phyloP scores from a whole-genome alignment of 2,113 vertebrate genomes.

The Daphoenositta chrysoptera region DNA sequence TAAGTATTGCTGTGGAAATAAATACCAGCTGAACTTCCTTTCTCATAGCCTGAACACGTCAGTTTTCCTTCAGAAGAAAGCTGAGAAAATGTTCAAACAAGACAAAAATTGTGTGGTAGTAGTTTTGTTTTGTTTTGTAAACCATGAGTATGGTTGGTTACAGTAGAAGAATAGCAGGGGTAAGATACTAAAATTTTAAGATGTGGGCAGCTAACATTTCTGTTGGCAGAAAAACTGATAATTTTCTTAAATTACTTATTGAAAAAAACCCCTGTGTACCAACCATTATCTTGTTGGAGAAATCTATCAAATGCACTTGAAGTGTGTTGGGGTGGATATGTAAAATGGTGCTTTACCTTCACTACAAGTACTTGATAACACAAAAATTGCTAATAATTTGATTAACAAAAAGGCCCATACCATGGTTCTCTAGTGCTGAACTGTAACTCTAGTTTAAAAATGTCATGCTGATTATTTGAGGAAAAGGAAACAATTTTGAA shows the following conservation, averaged over 20 bases:
- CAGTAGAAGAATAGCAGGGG: neutral
- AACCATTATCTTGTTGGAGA: neutral
- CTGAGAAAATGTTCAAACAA: neutral
- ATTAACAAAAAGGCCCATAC: neutral
- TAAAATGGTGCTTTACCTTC: neutral
- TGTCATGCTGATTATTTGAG: neutral
- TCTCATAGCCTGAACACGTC: neutral
- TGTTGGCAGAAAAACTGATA: neutral
- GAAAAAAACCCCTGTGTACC: rapidly evolving
- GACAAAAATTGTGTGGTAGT: neutral
- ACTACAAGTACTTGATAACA: neutral
- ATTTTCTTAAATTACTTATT: neutral
- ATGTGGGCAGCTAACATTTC: neutral
- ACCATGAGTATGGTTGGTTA: neutral
- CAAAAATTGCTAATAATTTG: neutral
- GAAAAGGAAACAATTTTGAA: neutral
- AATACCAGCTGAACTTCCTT: neutral
- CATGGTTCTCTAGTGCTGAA: neutral
- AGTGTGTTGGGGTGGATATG: neutral
- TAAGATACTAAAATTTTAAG: neutral
- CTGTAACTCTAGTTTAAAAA: neutral
- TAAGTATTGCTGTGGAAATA: neutral
- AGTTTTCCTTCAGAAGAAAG: neutral
- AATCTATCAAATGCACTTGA: neutral
- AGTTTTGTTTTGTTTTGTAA: neutral